phyloP scores from a whole-genome alignment of 2,888 invertebrate genomes.

The Drosophila buzzatii region DNA sequence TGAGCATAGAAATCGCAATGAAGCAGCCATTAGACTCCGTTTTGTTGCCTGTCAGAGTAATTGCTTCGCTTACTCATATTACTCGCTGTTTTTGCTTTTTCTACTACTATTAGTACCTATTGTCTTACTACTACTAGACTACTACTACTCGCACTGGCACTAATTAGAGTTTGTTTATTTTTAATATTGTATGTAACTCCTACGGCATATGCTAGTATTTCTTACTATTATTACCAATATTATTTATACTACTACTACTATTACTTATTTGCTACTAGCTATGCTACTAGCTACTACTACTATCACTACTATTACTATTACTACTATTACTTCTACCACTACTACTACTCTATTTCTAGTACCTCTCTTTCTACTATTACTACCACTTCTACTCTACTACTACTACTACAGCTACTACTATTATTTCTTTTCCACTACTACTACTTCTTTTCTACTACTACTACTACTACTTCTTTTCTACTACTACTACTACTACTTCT shows the following conservation, averaged over 20 bases:
- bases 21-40: not conserved
- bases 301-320: no score
- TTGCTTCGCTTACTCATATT: not conserved
- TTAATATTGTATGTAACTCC: not conserved
- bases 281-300: not conserved
- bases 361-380: not conserved
- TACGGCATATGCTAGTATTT: not conserved
- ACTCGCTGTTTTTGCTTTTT: not conserved
- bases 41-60: not conserved
- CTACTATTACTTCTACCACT: not conserved
- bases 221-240: not conserved
- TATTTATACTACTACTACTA: not conserved
- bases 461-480: no score
- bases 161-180: not conserved
- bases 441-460: no score
- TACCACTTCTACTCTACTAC: not conserved
- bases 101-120: not conserved
- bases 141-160: not conserved
- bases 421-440: no score
- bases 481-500: not conserved
- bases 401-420: not conserved
- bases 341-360: not conserved
- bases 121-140: not conserved
- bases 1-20: not conserved
- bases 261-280: not conserved